Evolutionary conservation across 2,797 vertebrate genomes (phyloP), one percentile per base, ranked within the genome.

Genomic region (Apogon talboti): DNA sequence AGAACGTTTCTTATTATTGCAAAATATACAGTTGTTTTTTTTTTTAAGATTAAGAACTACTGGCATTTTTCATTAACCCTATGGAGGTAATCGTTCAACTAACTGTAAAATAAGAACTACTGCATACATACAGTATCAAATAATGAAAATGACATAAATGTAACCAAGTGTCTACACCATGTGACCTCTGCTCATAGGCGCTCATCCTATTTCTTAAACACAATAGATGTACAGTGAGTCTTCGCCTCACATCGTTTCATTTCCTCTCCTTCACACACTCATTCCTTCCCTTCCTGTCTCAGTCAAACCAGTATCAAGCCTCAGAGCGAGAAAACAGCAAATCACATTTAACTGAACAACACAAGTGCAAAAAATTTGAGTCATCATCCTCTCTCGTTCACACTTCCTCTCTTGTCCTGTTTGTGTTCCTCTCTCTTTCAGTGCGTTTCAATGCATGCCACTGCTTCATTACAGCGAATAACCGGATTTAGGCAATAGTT

Each of bases 401-500:
- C 83, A 86, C 72, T 71, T 85, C 86, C 81, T 83, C 66, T 50
- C 60, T 28, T 33, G 44, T 53, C 62, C 69, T 81, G 70, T 84
- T 82, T 73, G n/a, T 71, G 65, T 59, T 53, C 58, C 58, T 15
- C 13, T 43, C 55, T 51, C 42, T 59, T 46, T 63, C 46, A 43
- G 52, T 51, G n/a, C 28, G 28, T 58, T 68, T n/a, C 53, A 47
- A 44, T 1, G 41, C 52, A 41, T 7, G 41, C 69, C 16, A 28
- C 72, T 30, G 51, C 62, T 77, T 64, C 8, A 43, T 58, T 38
- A 35, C 21, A 37, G 75, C 30, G 41, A 42, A 64, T 59, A 74
- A 78, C 66, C 33, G 44, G 33, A 67, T 82, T 81, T 52, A 33
- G 15, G 38, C 58, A 66, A 82, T 59, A 55, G 74, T 54, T 66